Evolutionary conservation across 2,113 vertebrate species (phyloP), one percentile per base, ranked within the genome.

Genomic region (Sminthopsis crassicaudata): DNA sequence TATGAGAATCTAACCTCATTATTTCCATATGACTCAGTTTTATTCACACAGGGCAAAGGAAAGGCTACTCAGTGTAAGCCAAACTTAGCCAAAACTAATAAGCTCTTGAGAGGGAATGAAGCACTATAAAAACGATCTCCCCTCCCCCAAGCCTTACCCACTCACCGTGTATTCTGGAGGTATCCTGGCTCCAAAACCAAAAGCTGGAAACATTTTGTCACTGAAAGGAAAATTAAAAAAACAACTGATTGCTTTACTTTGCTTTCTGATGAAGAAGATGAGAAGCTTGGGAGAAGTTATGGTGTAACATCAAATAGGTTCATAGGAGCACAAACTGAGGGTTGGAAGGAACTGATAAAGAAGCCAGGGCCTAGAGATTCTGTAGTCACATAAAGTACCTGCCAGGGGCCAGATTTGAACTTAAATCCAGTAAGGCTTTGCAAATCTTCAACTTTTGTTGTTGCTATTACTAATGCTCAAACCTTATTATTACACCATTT

Each of bases 181-280:
- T 98, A 99, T 99, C 97, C 98, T 99, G 98, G 99, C 99, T 0
- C 99, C 99, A 90, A 99, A 99, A 96, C 99, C 99, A 93, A 99
- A 99, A 48, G 99, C 99, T n/a, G 99, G 99, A 97, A 99, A 99
- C 99, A 99, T 99, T 99, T 99, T 99, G 98, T 99, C 99, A 98
- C 99, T 99, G 99, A 97, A 98, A 98, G n/a, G 54, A 97, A 96
- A 97, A 95, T 22, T 54, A 22, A 7, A 89, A 94, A 91, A 94
- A 91, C 53, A 53, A 26, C 19, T 93, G 92, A 26, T 91, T 60
- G 90, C 91, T 95, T 94, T 92, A 95, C 92, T 95, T 91, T 50
- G 93, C 90, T 50, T 92, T 53, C 51, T 95, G 52, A 93, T 25
- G 42, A 95, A 55, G 22, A 22, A 96, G 94, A 46, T 25, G 92